These are phyloP conservation scores for Watsonalla binaria DNA, from an alignment of 2,888 invertebrate species.

Conservation along the genomic window DNA sequence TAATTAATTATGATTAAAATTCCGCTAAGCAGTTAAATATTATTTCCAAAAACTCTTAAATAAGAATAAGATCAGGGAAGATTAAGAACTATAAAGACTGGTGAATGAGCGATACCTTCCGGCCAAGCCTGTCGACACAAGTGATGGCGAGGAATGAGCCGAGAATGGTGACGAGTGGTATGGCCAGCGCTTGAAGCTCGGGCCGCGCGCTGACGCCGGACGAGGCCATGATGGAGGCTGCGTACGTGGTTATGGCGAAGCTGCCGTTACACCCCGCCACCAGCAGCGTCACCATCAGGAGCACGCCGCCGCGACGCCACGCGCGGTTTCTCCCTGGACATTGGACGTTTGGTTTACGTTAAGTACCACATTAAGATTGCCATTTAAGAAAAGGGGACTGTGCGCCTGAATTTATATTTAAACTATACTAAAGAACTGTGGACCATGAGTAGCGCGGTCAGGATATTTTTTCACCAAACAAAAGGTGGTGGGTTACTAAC, in stretches of 20 bases:
- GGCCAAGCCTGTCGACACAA: conserved; percentile 51
- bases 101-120: conserved; percentile 40
- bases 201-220: conserved; percentile 50
- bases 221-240: conserved; percentile 41
- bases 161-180: conserved; percentile 54
- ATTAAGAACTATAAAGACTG: too few species aligned
- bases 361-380: too few species aligned
- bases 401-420: too few species aligned
- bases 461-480: not conserved
- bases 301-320: conserved; percentile 42
- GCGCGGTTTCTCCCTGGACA: conserved; percentile 42
- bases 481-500: conserved; percentile 31
- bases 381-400: too few species aligned
- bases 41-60: not conserved
- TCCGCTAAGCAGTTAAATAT: not conserved
- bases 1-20: not conserved
- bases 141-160: conserved; percentile 46
- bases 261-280: conserved; percentile 44
- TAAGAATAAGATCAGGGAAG: too few species aligned
- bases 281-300: conserved; percentile 28
- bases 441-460: too few species aligned
- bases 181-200: conserved; percentile 49
- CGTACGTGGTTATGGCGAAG: conserved; percentile 47
- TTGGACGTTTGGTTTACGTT: not conserved
- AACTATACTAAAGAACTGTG: too few species aligned